A percentile compares a stretch with the other conserved stretches of the same genome.
Evolutionary conservation across 2,797 vertebrate species (phyloP).

Genomic region (Melanotaenia trifasciata): DNA sequence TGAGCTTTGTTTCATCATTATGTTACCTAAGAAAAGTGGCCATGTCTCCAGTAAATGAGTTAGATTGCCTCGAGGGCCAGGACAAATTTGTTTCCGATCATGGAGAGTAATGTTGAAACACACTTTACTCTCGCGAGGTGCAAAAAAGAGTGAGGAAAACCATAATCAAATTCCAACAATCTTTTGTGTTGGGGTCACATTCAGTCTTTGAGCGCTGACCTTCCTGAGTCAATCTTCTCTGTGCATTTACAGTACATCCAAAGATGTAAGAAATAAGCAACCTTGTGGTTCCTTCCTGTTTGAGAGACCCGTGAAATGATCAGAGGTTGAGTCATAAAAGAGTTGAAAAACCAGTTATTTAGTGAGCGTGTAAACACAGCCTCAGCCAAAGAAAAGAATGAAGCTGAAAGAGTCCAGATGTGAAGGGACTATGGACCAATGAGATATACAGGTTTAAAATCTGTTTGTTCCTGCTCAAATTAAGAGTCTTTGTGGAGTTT

Average conservation of each 20-base stretch:
- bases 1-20: conserved; percentile 45
- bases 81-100: conserved; percentile 49
- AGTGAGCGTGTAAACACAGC: conserved; percentile 66
- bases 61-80: conserved; percentile 28
- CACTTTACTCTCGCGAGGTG: conserved; percentile 31
- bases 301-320: conserved; percentile 54
- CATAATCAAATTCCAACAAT: conserved; percentile 44
- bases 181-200: conserved; percentile 14
- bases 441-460: conserved; percentile 51
- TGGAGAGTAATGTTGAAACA: conserved; percentile 39
- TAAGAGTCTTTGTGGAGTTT: conserved; percentile 35
- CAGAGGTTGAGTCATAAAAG: conserved; percentile 66
- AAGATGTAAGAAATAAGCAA: conserved; percentile 39
- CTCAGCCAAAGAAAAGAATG: conserved; percentile 63
- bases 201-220: conserved; percentile 23
- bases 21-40: conserved; percentile 47
- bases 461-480: conserved; percentile 57
- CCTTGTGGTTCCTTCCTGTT: conserved; percentile 50
- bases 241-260: conserved; percentile 23
- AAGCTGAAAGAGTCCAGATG: conserved; percentile 68
- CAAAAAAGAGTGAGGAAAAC: not conserved
- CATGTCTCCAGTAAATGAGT: conserved; percentile 52
- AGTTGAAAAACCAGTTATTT: conserved; percentile 65
- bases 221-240: conserved; percentile 15
- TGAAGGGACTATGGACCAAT: conserved; percentile 53